Conservation (phyloP, 2,797 vertebrate genomes). For the Cyprinodon diabolis region DNA sequence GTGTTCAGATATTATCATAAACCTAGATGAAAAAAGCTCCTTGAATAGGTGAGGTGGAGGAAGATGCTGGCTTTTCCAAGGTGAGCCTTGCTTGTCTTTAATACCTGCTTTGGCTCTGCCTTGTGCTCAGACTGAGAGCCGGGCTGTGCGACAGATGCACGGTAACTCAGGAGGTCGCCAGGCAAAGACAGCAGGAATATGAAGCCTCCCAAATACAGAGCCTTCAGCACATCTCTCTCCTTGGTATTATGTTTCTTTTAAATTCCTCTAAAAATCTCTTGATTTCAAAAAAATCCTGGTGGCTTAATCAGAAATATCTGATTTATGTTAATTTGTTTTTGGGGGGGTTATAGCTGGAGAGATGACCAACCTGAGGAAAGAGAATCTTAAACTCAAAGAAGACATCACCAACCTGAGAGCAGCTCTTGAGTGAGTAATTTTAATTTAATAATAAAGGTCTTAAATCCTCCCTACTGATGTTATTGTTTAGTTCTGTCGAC, state of each 20-base stretch:
- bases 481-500: not conserved
- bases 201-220: slow-evolving; percentile 89
- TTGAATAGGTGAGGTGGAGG: not conserved
- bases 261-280: not conserved
- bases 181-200: slow-evolving; percentile 89
- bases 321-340: not conserved
- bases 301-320: too few relatives aligned
- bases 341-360: slow-evolving; percentile 80
- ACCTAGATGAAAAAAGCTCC: not conserved
- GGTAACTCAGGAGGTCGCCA: slow-evolving; percentile 94
- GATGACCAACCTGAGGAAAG: slow-evolving; percentile 85
- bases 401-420: slow-evolving; percentile 81
- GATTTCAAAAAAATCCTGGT: too few relatives aligned
- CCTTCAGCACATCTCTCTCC: slow-evolving; percentile 88
- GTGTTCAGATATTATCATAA: too few relatives aligned
- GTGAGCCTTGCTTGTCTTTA: not conserved
- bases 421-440: slow-evolving; percentile 79
- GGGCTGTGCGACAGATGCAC: slow-evolving; percentile 96
- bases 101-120: slow-evolving; percentile 10
- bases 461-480: too few relatives aligned
- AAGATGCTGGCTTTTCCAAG: not conserved
- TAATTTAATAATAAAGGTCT: not conserved
- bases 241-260: slow-evolving; percentile 77
- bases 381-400: slow-evolving; percentile 86
- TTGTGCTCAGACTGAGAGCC: slow-evolving; percentile 85